Evolutionary conservation across 2,888 invertebrate genomes (phyloP).

Genomic region (Argyra leucocephala): DNA sequence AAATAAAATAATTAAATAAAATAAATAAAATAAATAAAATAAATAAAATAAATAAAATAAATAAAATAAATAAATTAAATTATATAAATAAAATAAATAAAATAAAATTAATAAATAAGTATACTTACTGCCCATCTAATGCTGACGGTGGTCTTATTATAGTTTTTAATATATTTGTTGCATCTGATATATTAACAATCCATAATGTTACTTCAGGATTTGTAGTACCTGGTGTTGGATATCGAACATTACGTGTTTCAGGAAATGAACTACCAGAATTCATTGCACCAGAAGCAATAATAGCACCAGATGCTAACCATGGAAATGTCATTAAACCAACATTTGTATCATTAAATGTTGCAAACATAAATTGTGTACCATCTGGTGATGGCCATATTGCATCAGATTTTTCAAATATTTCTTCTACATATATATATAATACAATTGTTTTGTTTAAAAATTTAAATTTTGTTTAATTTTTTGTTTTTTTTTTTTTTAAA

Average conservation of each 20-base stretch:
- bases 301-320: constrained; percentile 64
- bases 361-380: constrained; percentile 74
- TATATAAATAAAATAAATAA: too few relatives aligned
- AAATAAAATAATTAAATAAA: too few relatives aligned
- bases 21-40: too few relatives aligned
- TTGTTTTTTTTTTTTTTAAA: constrained; percentile 7
- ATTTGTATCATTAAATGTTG: constrained; percentile 73
- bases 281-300: constrained; percentile 50
- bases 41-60: too few relatives aligned
- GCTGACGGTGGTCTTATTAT: constrained; percentile 64
- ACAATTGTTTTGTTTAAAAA: not conserved
- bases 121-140: constrained; percentile 70
- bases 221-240: constrained; percentile 78
- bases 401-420: constrained; percentile 69
- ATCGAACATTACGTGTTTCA: constrained; percentile 66
- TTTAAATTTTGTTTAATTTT: not conserved
- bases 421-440: constrained; percentile 55
- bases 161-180: constrained; percentile 54
- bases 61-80: too few relatives aligned
- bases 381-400: constrained; percentile 82
- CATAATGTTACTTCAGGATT: constrained; percentile 79
- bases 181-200: constrained; percentile 66
- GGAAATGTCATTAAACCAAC: constrained; percentile 71
- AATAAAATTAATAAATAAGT: constrained; percentile 15
- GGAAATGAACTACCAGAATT: constrained; percentile 61